A percentile compares a stretch with the other conserved stretches of the same genome.
These are phyloP conservation scores for Vanessa cardui DNA, from an alignment of 2,888 invertebrate species.

Conservation along the genomic window DNA sequence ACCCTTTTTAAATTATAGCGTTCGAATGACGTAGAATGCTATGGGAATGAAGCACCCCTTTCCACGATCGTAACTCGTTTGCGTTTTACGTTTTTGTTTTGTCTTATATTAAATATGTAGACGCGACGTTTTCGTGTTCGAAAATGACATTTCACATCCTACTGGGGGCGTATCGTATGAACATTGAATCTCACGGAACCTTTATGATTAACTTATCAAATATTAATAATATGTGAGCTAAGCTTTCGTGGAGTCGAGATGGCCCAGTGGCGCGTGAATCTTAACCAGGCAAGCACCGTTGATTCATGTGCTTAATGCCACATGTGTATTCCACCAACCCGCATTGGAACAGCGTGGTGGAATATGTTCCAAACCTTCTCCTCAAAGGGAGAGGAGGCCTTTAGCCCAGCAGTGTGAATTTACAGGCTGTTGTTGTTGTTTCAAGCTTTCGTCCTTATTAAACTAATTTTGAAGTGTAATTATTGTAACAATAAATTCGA, in stretches of 20 bases:
- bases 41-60: slow-evolving; percentile 66
- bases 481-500: not conserved
- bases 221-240: slow-evolving; percentile 11
- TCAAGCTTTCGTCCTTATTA: no score
- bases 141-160: slow-evolving; percentile 24
- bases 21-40: slow-evolving; percentile 63
- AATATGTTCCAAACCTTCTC: no score
- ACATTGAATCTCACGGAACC: not conserved
- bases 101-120: slow-evolving; percentile 27
- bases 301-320: no score
- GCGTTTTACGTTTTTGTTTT: slow-evolving; percentile 17
- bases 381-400: no score
- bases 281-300: no score
- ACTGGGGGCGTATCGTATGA: slow-evolving; percentile 18
- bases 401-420: no score
- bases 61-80: slow-evolving; percentile 23
- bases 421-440: no score
- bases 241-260: no score
- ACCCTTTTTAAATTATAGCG: slow-evolving; percentile 76
- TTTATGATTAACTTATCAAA: not conserved
- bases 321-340: no score
- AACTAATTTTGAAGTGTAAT: not conserved
- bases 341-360: no score
- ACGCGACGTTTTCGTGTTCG: slow-evolving; percentile 26
- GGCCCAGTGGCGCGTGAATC: no score